Base-by-base conservation (phyloP, 2,113 vertebrate genomes). In the Entomyzon cyanotis region DNA sequence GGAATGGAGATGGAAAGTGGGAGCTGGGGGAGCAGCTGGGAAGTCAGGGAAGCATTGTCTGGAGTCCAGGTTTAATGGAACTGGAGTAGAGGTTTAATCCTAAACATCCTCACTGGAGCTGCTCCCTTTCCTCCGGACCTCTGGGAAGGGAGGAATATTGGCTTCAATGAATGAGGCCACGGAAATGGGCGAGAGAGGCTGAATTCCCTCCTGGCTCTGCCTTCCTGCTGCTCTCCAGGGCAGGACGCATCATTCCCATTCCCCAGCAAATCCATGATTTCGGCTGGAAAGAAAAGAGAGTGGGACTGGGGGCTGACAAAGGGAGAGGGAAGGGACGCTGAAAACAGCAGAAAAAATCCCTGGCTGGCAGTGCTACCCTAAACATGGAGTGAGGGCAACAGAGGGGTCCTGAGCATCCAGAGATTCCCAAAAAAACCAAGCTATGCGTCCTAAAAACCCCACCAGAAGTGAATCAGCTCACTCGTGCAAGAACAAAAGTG, bases 391-490 rank as follows among this genome's bases (percentile, higher is more conserved):
- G 15, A 55, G 19, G 12, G 21, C 24, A 15, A 22, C 6, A 3
- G 2, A 27, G 11, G 10, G 13, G 9, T 22, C 39, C 39, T 1
- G 11, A 50, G 67, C 47, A 42, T 3, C 35, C 52, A 2, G 19
- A 12, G 19, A 16, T 44, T 23, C 46, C 25, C 4, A 0, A 30
- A n/a, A 52, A 68, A 13, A 15, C 16, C 58, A 11, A 47, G 25
- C 2, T 9, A 0, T 5, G 15, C 19, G 3, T 1, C 10, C n/a
- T 7, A 18, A 58, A 60, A n/a, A 5, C 27, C 23, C 23, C 5
- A 2, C 15, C 42, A 55, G 69, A 6, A 53, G 8, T 0, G 15
- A 42, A 22, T 22, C 4, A 8, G 12, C 39, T 50, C 30, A 25
- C 33, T 71, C 44, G 11, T 9, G 58, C 3, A 2, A 23, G 49